Evolutionary conservation across 1,140 invertebrate genomes (phyloP).

Genomic region (Aphaenogaster floridana): DNA sequence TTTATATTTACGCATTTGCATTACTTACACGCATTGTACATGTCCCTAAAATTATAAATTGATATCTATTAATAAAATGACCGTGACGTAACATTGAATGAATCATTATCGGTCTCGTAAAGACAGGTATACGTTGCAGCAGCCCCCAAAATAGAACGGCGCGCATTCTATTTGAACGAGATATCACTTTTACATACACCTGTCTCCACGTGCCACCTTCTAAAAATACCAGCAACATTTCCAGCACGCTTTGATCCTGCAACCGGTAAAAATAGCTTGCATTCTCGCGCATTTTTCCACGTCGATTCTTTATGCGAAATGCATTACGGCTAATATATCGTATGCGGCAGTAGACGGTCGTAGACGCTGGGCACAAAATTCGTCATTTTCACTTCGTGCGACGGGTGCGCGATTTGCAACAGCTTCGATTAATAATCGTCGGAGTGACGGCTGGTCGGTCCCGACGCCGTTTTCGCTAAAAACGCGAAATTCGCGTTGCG

Average conservation of each 20-base stretch:
- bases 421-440: constrained; percentile 24
- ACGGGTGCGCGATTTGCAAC: constrained; percentile 3
- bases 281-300: constrained; percentile 11
- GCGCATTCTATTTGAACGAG: neutral
- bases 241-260: neutral
- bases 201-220: constrained; percentile 21
- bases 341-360: neutral
- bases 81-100: neutral
- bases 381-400: neutral
- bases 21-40: neutral
- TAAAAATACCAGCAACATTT: constrained; percentile 43
- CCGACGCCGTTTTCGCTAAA: constrained; percentile 16
- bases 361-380: constrained; percentile 15
- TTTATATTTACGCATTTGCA: neutral
- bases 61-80: constrained; percentile 21
- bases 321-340: constrained; percentile 2
- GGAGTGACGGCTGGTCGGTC: neutral
- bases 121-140: neutral
- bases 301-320: neutral
- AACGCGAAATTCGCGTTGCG: constrained; percentile 15
- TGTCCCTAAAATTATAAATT: neutral
- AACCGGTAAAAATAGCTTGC: constrained; percentile 29
- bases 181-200: constrained; percentile 45
- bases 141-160: constrained; percentile 18
- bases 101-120: neutral